Base-by-base conservation (phyloP, 2,888 invertebrate genomes). In the Thymelicus lineola region DNA sequence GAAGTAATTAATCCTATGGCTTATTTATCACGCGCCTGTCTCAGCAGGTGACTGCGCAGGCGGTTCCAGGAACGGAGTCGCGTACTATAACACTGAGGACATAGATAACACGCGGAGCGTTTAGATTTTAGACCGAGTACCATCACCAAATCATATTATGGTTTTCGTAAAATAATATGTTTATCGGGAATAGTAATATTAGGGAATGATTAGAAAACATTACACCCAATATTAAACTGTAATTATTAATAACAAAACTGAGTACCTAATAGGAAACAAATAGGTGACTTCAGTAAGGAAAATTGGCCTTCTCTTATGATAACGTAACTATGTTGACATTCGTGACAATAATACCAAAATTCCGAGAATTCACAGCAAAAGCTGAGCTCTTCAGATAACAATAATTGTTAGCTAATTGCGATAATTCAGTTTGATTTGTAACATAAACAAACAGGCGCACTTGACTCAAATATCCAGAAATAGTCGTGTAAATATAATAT, bases 1-100 rank as follows among this genome's bases (percentile, higher is more conserved):
- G 92, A 91, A 91, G 89, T 88, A 90, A 92, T 91, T 90, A 90
- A 89, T 91, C 83, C 84, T 85, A 84, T 83, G 85, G 85, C 87
- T 88, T 90, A 90, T 90, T 90, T 88, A 89, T 90, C 90, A 88
- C 84, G 82, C 83, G 80, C 81, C 82, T 85, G 87, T 82, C 91
- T 75, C 90, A 87, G 90, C 91, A 89, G 92, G 90, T 89, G 90
- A 86, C 83, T 80, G 82, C 76, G 78, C 75, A 76, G 79, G 76
- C 77, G 82, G 84, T 90, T 89, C 82, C 79, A 73, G 76, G 83
- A 81, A 82, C 75, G 76, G 35, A 14, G 45, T 45, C 53, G 46
- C 45, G 12, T 57, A 48, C n/a, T 15, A 35, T 61, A 53, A 28
- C 50, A 20, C 20, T 64, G 63, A 42, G 63, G 15, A 17, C 20